Percentiles rank a stretch among this genome's conserved stretches.
Evolutionary conservation across 2,888 invertebrate species (phyloP).

Genomic region (Rhingia campestris): DNA sequence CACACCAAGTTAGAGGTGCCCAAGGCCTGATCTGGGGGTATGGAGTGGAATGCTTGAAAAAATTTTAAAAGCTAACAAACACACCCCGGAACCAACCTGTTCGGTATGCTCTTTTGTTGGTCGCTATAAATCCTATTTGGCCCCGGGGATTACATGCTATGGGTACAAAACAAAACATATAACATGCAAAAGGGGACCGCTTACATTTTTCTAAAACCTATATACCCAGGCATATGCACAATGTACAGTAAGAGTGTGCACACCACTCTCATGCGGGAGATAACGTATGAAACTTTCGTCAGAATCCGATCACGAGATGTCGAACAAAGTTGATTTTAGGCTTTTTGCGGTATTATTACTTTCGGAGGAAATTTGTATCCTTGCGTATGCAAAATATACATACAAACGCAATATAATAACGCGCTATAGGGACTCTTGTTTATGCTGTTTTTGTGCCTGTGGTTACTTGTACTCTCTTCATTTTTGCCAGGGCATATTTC

Average conservation of each 20-base stretch:
- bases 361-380: slow-evolving; percentile 15
- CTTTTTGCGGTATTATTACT: slow-evolving; percentile 60
- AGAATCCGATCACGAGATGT: slow-evolving; percentile 70
- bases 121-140: slow-evolving; percentile 66
- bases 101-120: slow-evolving; percentile 39
- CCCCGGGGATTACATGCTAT: slow-evolving; percentile 64
- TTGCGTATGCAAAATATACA: background rate
- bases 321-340: slow-evolving; percentile 70
- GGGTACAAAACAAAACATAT: slow-evolving; percentile 61
- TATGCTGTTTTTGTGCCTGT: slow-evolving; percentile 25
- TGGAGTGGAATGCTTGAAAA: slow-evolving; percentile 41
- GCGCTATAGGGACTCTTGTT: background rate
- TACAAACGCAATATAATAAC: background rate
- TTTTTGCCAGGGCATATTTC: background rate
- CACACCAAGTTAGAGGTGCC: slow-evolving; percentile 59
- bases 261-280: slow-evolving; percentile 37
- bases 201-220: slow-evolving; percentile 45
- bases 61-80: slow-evolving; percentile 60
- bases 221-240: slow-evolving; percentile 33
- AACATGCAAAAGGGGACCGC: slow-evolving; percentile 67
- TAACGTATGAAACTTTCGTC: slow-evolving; percentile 61
- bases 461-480: slow-evolving; percentile 27
- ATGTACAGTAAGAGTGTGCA: slow-evolving; percentile 6
- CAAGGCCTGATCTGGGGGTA: slow-evolving; percentile 23
- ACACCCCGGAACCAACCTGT: slow-evolving; percentile 13